Base-by-base conservation (phyloP, 2,888 invertebrate species). In the Sinohyriopsis cumingii region DNA sequence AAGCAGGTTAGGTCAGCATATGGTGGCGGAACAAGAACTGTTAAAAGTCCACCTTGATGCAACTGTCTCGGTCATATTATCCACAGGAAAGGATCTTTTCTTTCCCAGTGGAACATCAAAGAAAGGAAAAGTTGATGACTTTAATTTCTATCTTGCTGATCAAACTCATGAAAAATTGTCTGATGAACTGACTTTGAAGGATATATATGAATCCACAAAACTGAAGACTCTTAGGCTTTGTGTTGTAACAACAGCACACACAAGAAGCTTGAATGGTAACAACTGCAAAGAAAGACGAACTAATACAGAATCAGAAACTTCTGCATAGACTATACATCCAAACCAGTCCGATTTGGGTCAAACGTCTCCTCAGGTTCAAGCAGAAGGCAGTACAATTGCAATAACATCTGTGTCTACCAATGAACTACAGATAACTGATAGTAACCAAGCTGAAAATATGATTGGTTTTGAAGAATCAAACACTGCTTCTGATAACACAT, bases 1-100 rank as follows among this genome's bases (percentile, higher is more conserved):
- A 63, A 63, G 45, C 63, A 63, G 24, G 54, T 63, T n/a, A 53
- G 63, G 45, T 63, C 63, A n/a, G 15, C 63, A 33, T 55, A 63
- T 63, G 63, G 63, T 55, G 63, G 63, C n/a, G 63, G 63, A 3
- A 63, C 63, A n/a, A 53, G 63, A 63, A 15, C 33, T 22, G 19
- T 1, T 54, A n/a, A 12, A 63, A 54, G 25, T 63, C 22, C 20
- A 33, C 25, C 28, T 19, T 1, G 19, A 12, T n/a, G 55, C 25
- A 19, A 25, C n/a, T 22, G n/a, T n/a, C n/a, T n/a, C n/a, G n/a
- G n/a, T n/a, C n/a, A n/a, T n/a, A n/a, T n/a, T n/a, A n/a, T n/a
- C n/a, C n/a, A n/a, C n/a, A n/a, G n/a, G n/a, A n/a, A n/a, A n/a
- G n/a, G n/a, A n/a, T n/a, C n/a, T n/a, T n/a, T n/a, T n/a, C n/a